Conservation (phyloP, 2,888 invertebrate genomes). For the Gastracanthus pulcherrimus region DNA sequence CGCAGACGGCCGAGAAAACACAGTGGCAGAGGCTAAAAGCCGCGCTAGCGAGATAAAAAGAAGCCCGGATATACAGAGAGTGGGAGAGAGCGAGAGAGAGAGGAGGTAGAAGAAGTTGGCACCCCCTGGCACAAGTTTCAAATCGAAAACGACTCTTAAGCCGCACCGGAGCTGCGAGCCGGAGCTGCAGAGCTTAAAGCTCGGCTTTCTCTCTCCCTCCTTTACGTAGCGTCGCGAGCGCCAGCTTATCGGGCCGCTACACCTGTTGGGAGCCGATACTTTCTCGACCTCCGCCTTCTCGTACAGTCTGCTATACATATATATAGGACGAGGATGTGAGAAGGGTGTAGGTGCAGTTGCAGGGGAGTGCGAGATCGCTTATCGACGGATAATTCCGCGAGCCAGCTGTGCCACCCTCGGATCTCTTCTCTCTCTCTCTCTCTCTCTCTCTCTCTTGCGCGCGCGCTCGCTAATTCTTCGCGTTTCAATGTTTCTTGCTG, state of each 20-base stretch:
- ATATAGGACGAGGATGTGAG: too few relatives aligned
- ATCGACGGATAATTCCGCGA: slow-evolving; percentile 41
- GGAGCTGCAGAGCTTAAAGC: not conserved
- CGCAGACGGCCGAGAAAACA: too few relatives aligned
- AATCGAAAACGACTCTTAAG: slow-evolving; percentile 51
- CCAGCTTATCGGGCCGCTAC: slow-evolving; percentile 52
- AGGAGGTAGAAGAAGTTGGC: not conserved
- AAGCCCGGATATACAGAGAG: not conserved
- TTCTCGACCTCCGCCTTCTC: slow-evolving; percentile 7
- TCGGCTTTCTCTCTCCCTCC: too few relatives aligned
- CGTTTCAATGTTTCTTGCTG: too few relatives aligned
- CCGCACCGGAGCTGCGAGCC: not conserved
- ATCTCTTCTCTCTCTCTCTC: not conserved
- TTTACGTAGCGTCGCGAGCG: too few relatives aligned
- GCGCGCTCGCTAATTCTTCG: too few relatives aligned
- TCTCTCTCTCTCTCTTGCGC: too few relatives aligned
- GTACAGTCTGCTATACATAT: not conserved
- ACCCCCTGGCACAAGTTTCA: slow-evolving; percentile 37
- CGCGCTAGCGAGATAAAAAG: slow-evolving; percentile 27
- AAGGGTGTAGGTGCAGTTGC: not conserved
- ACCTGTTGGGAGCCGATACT: slow-evolving; percentile 55
- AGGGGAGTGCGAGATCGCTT: slow-evolving; percentile 31
- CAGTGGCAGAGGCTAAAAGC: not conserved
- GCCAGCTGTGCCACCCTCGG: slow-evolving; percentile 1
- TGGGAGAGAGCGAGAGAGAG: not conserved